Percentiles rank a stretch among this genome's conserved stretches.
Conservation (phyloP, 2,888 invertebrate genomes). For the Parascotia fuliginaria region DNA sequence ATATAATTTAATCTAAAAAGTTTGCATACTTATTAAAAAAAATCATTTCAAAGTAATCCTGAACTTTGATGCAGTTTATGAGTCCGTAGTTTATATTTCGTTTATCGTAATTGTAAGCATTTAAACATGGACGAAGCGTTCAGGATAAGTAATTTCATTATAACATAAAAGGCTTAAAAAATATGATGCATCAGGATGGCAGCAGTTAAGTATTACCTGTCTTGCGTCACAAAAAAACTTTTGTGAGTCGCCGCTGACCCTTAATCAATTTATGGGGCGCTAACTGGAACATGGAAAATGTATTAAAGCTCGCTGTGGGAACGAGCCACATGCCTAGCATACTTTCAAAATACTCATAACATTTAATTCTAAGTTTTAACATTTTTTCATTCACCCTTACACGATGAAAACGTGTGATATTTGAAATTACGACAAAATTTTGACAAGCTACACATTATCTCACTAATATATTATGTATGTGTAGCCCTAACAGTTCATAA, state of each 20-base stretch:
- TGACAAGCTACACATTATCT: slow-evolving; percentile 7
- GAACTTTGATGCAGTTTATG: too few species aligned
- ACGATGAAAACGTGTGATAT: slow-evolving; percentile 20
- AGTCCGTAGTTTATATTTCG: slow-evolving; percentile 5
- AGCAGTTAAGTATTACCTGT: slow-evolving; percentile 66
- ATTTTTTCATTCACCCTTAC: slow-evolving; percentile 27
- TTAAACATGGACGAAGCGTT: background rate
- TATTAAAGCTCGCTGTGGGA: slow-evolving; percentile 83
- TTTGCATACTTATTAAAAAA: too few species aligned
- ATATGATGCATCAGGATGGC: slow-evolving; percentile 48
- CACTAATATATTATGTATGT: background rate
- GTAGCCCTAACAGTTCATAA: slow-evolving; percentile 2
- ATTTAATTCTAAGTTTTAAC: slow-evolving; percentile 46
- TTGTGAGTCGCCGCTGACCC: slow-evolving; percentile 77
- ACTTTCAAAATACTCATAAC: slow-evolving; percentile 58
- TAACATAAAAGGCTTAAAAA: slow-evolving; percentile 31
- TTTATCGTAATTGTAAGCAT: slow-evolving; percentile 8
- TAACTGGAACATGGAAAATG: slow-evolving; percentile 85
- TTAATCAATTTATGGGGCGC: slow-evolving; percentile 85
- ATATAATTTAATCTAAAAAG: too few species aligned
- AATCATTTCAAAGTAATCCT: too few species aligned
- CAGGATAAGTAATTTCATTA: slow-evolving; percentile 17
- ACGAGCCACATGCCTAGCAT: slow-evolving; percentile 70
- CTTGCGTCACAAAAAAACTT: slow-evolving; percentile 74
- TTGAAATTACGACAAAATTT: slow-evolving; percentile 16